Conservation (phyloP, 2,113 vertebrate genomes). For the Telmatochromis brachygnathus region DNA sequence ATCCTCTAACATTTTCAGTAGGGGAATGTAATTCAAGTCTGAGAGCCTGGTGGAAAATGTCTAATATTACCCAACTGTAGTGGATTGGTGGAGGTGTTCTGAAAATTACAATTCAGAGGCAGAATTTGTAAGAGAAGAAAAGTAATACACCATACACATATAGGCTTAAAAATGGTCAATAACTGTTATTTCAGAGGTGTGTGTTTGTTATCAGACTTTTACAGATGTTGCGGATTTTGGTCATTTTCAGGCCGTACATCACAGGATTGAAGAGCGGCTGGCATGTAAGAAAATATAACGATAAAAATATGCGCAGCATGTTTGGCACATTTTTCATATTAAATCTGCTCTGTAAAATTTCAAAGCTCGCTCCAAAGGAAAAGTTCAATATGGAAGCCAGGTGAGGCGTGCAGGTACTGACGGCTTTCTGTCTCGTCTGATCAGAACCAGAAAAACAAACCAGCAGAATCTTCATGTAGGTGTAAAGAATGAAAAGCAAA, state of each 20-base stretch:
- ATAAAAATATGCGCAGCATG: too few relatives aligned
- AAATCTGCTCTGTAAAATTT: too few relatives aligned
- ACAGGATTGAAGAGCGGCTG: constrained; percentile 46
- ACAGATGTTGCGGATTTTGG: constrained; percentile 3
- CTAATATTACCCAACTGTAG: neutral
- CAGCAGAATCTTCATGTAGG: too few relatives aligned
- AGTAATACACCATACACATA: neutral
- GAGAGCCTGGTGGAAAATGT: neutral
- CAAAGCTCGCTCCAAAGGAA: too few relatives aligned
- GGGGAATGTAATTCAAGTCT: neutral
- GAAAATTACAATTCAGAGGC: neutral
- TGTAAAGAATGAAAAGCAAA: too few relatives aligned
- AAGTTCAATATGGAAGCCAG: too few relatives aligned
- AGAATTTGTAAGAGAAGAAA: neutral
- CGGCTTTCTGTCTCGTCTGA: too few relatives aligned
- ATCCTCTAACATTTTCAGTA: neutral
- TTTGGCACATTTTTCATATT: too few relatives aligned
- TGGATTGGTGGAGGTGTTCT: neutral
- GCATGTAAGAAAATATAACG: neutral
- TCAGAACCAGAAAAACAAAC: too few relatives aligned
- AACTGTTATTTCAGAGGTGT: neutral
- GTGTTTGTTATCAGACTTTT: neutral
- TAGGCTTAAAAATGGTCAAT: neutral
- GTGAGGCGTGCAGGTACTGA: too few relatives aligned
- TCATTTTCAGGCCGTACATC: constrained; percentile 41